Evolutionary conservation across 2,797 vertebrate genomes (phyloP).

Genomic region (Apodemus agrarius): DNA sequence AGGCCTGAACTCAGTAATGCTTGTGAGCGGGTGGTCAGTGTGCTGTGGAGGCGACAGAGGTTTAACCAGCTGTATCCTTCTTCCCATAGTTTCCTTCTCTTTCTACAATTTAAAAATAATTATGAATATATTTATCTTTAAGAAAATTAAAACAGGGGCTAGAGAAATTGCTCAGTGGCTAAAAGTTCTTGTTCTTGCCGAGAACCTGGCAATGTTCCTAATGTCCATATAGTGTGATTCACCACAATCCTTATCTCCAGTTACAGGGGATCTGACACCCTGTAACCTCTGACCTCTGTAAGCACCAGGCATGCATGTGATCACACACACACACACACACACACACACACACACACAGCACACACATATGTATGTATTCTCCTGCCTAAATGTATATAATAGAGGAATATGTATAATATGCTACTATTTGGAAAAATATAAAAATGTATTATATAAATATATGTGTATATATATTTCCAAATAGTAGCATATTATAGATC

Average conservation of each 20-base stretch:
- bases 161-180: not conserved
- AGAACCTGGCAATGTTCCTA: not conserved
- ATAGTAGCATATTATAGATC: not conserved
- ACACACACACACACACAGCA: too few species aligned
- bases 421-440: not conserved
- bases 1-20: not conserved
- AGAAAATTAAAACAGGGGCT: not conserved
- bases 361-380: too few species aligned
- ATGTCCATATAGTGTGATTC: not conserved
- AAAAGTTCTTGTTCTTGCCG: not conserved
- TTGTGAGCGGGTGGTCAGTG: not conserved
- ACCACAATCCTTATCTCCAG: not conserved
- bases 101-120: not conserved
- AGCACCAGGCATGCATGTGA: not conserved
- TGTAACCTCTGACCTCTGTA: not conserved
- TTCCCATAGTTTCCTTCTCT: not conserved
- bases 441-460: not conserved
- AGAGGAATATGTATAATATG: not conserved
- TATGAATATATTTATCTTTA: conserved; percentile 33
- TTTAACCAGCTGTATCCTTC: not conserved
- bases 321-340: too few species aligned
- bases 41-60: not conserved
- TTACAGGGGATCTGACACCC: not conserved
- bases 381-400: too few species aligned
- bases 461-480: not conserved